phyloP scores from a whole-genome alignment of 2,113 vertebrate species.

The Anseranas semipalmata region DNA sequence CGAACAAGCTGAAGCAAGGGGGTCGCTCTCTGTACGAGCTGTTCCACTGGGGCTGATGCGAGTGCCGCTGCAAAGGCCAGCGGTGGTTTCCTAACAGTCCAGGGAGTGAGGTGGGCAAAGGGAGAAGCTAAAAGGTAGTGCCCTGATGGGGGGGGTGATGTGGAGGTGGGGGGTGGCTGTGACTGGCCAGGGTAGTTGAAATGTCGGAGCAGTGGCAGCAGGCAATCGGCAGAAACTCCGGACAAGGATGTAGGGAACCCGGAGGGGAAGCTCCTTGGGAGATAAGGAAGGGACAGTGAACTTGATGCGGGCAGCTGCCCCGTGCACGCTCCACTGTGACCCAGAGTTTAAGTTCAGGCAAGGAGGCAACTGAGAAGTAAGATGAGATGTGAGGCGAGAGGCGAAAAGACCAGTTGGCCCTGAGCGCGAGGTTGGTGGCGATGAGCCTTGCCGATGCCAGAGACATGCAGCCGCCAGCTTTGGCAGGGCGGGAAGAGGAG shows the following conservation, averaged over 20 bases:
- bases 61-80: neutral
- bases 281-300: neutral
- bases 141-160: neutral
- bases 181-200: neutral
- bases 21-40: neutral
- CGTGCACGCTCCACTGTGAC: fast-evolving
- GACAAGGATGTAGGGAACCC: neutral
- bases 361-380: neutral
- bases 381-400: neutral
- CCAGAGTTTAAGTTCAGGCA: neutral
- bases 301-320: neutral
- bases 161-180: neutral
- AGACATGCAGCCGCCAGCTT: fast-evolving
- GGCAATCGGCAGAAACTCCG: neutral
- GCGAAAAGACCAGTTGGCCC: neutral
- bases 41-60: neutral
- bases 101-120: neutral
- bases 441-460: fast-evolving
- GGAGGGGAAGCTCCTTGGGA: neutral
- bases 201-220: neutral
- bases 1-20: neutral
- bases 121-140: neutral
- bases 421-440: neutral
- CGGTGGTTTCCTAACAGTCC: neutral
- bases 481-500: neutral